phyloP scores from a whole-genome alignment of 1,140 invertebrate species.

The Macrobrachium rosenbergii region DNA sequence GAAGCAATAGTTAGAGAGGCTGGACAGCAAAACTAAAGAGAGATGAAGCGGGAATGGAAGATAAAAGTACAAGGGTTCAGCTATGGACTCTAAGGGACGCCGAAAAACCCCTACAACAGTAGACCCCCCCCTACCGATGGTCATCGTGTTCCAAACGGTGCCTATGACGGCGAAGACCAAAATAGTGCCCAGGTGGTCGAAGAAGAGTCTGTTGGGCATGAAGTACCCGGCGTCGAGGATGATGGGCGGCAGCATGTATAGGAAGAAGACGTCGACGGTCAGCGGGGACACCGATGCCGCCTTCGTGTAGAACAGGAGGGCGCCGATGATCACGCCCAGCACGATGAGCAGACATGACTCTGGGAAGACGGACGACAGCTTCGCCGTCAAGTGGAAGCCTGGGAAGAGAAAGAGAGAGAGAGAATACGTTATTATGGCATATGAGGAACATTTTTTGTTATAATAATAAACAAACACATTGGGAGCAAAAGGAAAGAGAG shows the following conservation, averaged over 20 bases:
- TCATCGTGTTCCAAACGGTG: slow-evolving; percentile 96
- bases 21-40: too few species aligned
- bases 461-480: too few species aligned
- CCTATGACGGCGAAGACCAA: slow-evolving; percentile 95
- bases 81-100: too few species aligned
- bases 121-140: slow-evolving; percentile 93
- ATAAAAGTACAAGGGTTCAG: too few species aligned
- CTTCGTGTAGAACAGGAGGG: slow-evolving; percentile 82
- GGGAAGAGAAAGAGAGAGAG: slow-evolving; percentile 56
- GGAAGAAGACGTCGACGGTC: slow-evolving; percentile 94
- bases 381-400: slow-evolving; percentile 96
- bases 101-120: too few species aligned
- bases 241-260: slow-evolving; percentile 96
- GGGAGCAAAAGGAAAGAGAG: too few species aligned
- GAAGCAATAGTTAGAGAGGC: too few species aligned
- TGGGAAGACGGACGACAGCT: slow-evolving; percentile 89
- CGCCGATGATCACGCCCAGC: slow-evolving; percentile 92
- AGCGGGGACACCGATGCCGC: slow-evolving; percentile 87
- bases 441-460: too few species aligned
- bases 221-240: slow-evolving; percentile 98
- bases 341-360: slow-evolving; percentile 97
- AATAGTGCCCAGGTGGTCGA: slow-evolving; percentile 97
- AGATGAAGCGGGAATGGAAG: too few species aligned
- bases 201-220: slow-evolving; percentile 96
- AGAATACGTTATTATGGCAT: too few species aligned